Percentiles rank a stretch among this genome's conserved stretches.
These are phyloP conservation scores for Hippocampus mohnikei DNA, from an alignment of 2,113 vertebrate species.

Conservation along the genomic window DNA sequence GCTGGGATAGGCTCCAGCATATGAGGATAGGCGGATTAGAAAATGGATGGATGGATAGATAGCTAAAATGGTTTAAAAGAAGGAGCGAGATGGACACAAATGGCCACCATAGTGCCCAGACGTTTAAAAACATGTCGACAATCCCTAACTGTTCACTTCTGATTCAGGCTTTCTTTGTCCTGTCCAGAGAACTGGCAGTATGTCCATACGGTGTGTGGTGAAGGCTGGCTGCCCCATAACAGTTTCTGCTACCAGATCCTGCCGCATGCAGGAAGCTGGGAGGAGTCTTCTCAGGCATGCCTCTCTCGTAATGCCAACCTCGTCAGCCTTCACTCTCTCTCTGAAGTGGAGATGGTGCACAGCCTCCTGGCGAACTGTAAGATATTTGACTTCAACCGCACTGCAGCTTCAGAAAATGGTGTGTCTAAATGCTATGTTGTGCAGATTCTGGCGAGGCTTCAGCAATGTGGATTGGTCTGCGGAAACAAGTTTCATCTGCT, in stretches of 20 bases:
- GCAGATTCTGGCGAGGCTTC: conserved; percentile 72
- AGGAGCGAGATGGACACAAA: too few relatives aligned
- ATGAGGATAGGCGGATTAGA: too few relatives aligned
- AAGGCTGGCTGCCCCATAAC: conserved; percentile 83
- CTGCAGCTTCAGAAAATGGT: not conserved
- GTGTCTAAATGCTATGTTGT: conserved; percentile 1
- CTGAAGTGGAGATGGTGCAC: conserved; percentile 82
- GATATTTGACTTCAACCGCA: conserved; percentile 24
- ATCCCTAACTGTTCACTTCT: conserved; percentile 1
- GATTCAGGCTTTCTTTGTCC: not conserved
- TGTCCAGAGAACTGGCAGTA: conserved; percentile 83
- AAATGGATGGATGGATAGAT: too few relatives aligned
- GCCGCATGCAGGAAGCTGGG: conserved; percentile 77
- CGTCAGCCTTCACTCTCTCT: conserved; percentile 77
- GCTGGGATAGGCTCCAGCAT: too few relatives aligned
- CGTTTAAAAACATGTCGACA: not conserved
- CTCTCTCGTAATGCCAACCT: conserved; percentile 69
- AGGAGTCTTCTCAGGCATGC: conserved; percentile 76
- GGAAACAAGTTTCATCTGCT: conserved; percentile 61
- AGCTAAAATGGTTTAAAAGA: too few relatives aligned
- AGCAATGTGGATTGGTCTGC: conserved; percentile 87
- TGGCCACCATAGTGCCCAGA: too few relatives aligned
- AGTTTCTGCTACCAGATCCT: conserved; percentile 81
- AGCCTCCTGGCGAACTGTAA: conserved; percentile 77
- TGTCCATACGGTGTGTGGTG: conserved; percentile 74